These are phyloP conservation scores for Patella pellucida DNA, from an alignment of 2,888 invertebrate genomes.

Conservation along the genomic window DNA sequence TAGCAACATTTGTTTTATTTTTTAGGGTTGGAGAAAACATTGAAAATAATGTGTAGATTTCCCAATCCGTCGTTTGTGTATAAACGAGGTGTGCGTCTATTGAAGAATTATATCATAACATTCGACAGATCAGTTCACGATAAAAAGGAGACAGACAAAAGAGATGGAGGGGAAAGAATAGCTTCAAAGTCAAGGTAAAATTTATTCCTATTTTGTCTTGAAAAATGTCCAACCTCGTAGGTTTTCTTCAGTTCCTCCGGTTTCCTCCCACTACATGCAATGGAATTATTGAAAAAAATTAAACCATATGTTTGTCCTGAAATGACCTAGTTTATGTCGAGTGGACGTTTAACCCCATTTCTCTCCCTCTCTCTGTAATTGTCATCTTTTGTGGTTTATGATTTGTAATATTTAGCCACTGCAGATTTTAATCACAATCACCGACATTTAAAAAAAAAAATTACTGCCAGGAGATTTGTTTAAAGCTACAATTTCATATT, in stretches of 20 bases:
- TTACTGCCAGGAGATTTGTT: too few species aligned
- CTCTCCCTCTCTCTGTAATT: too few species aligned
- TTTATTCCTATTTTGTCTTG: neutral
- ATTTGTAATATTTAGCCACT: neutral
- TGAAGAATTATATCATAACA: slow-evolving; percentile 1
- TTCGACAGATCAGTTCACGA: neutral
- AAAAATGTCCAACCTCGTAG: too few species aligned
- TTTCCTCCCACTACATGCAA: too few species aligned
- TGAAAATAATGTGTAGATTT: neutral
- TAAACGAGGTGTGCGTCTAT: neutral
- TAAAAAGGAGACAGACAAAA: neutral
- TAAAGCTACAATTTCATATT: too few species aligned
- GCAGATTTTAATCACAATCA: too few species aligned
- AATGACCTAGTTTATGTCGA: too few species aligned
- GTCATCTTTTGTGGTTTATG: neutral
- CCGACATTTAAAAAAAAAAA: too few species aligned
- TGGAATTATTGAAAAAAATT: too few species aligned
- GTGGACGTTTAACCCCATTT: too few species aligned
- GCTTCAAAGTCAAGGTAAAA: neutral
- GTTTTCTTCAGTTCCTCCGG: too few species aligned
- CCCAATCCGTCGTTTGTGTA: neutral
- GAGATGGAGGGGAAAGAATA: neutral
- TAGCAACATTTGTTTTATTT: neutral
- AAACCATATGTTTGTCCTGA: too few species aligned
- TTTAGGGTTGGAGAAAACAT: neutral